A percentile compares a stretch with the other conserved stretches of the same genome.
Evolutionary conservation across 1,140 invertebrate genomes (phyloP).

Genomic region (Maconellicoccus hirsutus): DNA sequence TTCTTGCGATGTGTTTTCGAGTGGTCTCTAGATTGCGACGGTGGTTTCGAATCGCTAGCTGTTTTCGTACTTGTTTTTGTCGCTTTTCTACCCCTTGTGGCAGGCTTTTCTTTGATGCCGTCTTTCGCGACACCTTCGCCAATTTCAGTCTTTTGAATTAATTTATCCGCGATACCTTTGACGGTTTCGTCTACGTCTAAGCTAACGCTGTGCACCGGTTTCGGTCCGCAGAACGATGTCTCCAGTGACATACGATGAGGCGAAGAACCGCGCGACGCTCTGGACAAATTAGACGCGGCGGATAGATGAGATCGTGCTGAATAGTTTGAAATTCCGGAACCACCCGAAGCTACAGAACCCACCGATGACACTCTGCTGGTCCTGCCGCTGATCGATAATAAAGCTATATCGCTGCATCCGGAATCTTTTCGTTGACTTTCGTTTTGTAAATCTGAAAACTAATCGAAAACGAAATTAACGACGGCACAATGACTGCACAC

Average conservation of each 20-base stretch:
- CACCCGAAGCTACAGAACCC: conserved; percentile 42
- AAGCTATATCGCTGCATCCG: conserved; percentile 54
- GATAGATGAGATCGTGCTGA: conserved; percentile 37
- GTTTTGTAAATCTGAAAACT: not conserved
- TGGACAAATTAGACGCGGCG: conserved; percentile 42
- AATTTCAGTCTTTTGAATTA: not conserved
- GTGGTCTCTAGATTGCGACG: not conserved
- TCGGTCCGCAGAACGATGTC: conserved; percentile 77
- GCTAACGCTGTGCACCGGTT: conserved; percentile 37
- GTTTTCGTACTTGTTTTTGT: conserved; percentile 14
- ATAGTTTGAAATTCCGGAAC: conserved; percentile 28
- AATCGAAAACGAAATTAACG: not conserved
- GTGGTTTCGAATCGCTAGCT: conserved; percentile 6
- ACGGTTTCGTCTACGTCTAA: conserved; percentile 24
- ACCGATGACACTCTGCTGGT: conserved; percentile 67
- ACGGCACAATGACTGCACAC: too few species aligned
- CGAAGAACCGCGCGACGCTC: conserved; percentile 57
- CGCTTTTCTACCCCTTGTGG: conserved; percentile 8
- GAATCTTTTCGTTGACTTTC: conserved; percentile 51
- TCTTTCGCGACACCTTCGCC: not conserved
- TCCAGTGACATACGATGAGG: conserved; percentile 78
- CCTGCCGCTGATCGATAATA: conserved; percentile 67
- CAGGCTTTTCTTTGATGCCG: conserved; percentile 21
- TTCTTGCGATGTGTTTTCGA: conserved; percentile 21
- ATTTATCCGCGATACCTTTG: not conserved